Percentiles rank a stretch among this genome's conserved stretches.
Evolutionary conservation across 2,113 vertebrate genomes (phyloP).

Genomic region (Eidolon helvum): DNA sequence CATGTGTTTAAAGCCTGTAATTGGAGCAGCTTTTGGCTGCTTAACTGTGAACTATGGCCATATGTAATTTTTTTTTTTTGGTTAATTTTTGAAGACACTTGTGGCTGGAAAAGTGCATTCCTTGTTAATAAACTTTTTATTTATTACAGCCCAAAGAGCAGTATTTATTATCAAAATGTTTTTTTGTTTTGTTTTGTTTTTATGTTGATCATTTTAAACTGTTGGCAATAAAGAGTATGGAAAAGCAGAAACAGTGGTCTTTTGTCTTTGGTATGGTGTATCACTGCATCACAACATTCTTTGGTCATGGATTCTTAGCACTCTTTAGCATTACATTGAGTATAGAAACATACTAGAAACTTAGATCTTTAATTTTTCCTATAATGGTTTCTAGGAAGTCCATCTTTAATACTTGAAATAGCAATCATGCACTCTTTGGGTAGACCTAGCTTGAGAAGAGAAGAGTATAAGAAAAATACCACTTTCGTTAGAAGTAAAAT

Average conservation of each 20-base stretch:
- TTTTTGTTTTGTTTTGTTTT: constrained; percentile 71
- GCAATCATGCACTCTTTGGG: background rate
- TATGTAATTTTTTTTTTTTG: constrained; percentile 66
- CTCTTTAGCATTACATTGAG: background rate
- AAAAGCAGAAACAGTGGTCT: constrained; percentile 61
- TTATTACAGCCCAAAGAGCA: constrained; percentile 96
- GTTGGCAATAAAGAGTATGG: constrained; percentile 86
- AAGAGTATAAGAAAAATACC: background rate
- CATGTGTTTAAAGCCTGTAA: constrained; percentile 82
- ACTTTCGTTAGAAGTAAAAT: background rate
- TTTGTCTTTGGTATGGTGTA: background rate
- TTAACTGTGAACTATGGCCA: constrained; percentile 90
- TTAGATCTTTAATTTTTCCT: background rate
- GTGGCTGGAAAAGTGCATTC: constrained; percentile 91
- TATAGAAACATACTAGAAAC: background rate
- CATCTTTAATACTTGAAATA: background rate
- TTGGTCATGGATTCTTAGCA: background rate
- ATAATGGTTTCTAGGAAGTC: background rate
- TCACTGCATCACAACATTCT: accelerated
- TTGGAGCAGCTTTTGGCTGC: constrained; percentile 83
- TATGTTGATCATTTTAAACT: constrained; percentile 84
- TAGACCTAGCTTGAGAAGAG: background rate
- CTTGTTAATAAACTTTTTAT: constrained; percentile 90
- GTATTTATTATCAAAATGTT: constrained; percentile 94
- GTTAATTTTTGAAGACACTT: constrained; percentile 83